Base-by-base conservation (phyloP, 2,113 vertebrate species). In the Elgaria multicarinata region DNA sequence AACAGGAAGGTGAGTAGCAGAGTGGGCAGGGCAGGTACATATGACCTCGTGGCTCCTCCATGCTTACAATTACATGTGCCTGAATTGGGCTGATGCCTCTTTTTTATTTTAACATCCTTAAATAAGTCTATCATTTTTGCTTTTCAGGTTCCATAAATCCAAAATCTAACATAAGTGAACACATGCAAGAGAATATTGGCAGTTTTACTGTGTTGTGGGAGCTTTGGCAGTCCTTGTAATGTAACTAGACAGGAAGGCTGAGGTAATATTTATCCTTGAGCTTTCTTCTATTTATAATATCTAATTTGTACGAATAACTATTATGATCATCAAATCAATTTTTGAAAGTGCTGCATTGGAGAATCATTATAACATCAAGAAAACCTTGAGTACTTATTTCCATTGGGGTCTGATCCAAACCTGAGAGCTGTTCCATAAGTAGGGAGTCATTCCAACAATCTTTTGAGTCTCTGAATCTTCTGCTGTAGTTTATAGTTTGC, bases 281-380 rank as follows among this genome's bases (percentile, higher is more conserved):
- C 62, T 55, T 81, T 81, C n/a, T 81, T 88, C 77, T 88, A 88
- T 88, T 88, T 72, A 81, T 81, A 88, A 71, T 81, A 71, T 81
- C 81, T 88, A 81, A 81, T 88, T 88, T 81, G 66, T 46, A 18
- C 4, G 55, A 50, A 81, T 71, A 81, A 81, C n/a, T 71, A 55
- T 81, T 81, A 55, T 80, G 66, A 72, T 80, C 77, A 71, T 87
- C 31, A 87, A 71, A 79, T 80, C 44, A 39, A 80, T 81, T 81
- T 71, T 31, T 88, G 87, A 88, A 81, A 80, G 46, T 81, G 46
- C 67, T 55, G 66, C 77, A 55, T 50, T 79, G 46, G 76, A 53
- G 24, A 80, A 69, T 42, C 24, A 80, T 81, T 71, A 81, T 71
- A 88, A 71, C 36, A 55, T 72, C 66, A 88, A 72, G 66, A 81